Evolutionary conservation across 2,797 vertebrate genomes (phyloP), one percentile per base, ranked within the genome.

Genomic region (Myotis findleyi): DNA sequence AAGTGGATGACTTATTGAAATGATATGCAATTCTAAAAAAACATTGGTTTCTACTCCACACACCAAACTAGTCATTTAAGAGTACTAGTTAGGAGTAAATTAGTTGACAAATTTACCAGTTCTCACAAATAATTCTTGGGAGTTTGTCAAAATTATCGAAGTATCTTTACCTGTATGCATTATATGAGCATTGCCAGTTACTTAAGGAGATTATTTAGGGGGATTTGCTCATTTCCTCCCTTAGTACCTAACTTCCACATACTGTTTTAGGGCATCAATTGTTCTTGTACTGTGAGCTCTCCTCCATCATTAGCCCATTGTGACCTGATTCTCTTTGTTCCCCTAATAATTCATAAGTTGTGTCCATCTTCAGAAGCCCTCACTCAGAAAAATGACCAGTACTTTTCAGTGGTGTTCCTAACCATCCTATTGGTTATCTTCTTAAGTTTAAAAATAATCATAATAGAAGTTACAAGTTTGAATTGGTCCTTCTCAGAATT

Each of bases 401-500:
- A 92, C 82, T 95, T 95, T 90, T 82, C 12, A 83, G 14, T 89
- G 84, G 59, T 95, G 30, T 75, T 23, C 51, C 36, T 93, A 90
- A 91, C 49, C 27, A 89, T 77, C 86, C 30, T 94, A 49, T 89
- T 86, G 4, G 7, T 64, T 96, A 49, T 17, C 49, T 94, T 27
- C 87, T 84, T 95, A 96, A 55, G 14, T 95, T 83, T 64, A 94
- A 75, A 85, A 93, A 92, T 33, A 85, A 18, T 95, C 76, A 27
- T 80, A 59, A 89, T 94, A 44, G 47, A 95, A 95, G 25, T 72
- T 3, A 62, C 69, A 88, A 66, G 23, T 96, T 92, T 41, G 95
- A 89, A 95, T 77, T 62, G 14, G 64, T 87, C 55, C 9, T 94
- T 93, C 82, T 97, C 80, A 72, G 76, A 84, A 76, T 96, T 97